Evolutionary conservation across 2,113 vertebrate species (phyloP).

Genomic region (Pholis gunnellus): DNA sequence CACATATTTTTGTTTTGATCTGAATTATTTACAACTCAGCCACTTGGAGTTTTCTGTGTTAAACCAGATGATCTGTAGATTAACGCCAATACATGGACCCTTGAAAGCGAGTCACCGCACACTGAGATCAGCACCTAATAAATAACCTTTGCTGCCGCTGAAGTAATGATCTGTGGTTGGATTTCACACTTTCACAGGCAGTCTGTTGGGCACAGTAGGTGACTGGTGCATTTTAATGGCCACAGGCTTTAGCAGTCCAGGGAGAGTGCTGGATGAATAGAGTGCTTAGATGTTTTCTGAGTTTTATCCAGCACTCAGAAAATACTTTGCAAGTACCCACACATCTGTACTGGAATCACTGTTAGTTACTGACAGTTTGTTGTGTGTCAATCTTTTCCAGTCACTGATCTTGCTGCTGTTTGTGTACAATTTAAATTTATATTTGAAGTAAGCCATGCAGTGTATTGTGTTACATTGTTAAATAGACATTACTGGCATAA

Average conservation of each 20-base stretch:
- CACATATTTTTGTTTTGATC: constrained; percentile 25
- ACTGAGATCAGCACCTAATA: constrained; percentile 56
- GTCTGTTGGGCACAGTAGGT: constrained; percentile 56
- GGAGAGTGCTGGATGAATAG: constrained; percentile 52
- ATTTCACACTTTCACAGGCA: constrained; percentile 68
- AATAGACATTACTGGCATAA: neutral
- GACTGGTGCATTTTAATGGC: constrained; percentile 72
- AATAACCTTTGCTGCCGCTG: constrained; percentile 58
- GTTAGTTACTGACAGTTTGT: constrained; percentile 19
- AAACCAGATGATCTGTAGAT: constrained; percentile 69
- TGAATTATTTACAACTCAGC: constrained; percentile 51
- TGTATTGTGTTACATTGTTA: neutral
- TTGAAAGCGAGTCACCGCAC: constrained; percentile 39
- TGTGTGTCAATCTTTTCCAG: constrained; percentile 1
- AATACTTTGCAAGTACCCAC: constrained; percentile 35
- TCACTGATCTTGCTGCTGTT: constrained; percentile 2
- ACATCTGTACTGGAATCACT: constrained; percentile 24
- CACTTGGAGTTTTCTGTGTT: constrained; percentile 50
- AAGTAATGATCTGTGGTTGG: constrained; percentile 68
- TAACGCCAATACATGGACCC: constrained; percentile 24
- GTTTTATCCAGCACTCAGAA: constrained; percentile 56
- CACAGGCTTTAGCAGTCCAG: constrained; percentile 51
- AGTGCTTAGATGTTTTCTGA: constrained; percentile 45
- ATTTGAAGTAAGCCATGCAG: neutral
- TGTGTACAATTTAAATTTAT: neutral